phyloP scores from a whole-genome alignment of 2,113 vertebrate genomes.

The Varanus salvator region DNA sequence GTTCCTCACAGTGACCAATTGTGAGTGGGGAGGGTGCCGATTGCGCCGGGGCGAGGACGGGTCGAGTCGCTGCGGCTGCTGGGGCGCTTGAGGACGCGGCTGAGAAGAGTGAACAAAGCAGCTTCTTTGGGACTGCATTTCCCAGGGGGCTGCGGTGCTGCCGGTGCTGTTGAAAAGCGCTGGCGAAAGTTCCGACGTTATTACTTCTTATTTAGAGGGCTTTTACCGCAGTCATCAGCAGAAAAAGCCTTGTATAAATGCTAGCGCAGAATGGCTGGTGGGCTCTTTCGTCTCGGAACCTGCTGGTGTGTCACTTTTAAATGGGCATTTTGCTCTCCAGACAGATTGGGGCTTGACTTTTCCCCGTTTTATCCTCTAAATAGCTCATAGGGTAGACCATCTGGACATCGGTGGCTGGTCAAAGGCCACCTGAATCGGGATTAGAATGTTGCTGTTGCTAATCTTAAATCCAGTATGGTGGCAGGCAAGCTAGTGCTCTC shows the following conservation, averaged over 20 bases:
- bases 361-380: background rate
- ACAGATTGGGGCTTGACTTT: background rate
- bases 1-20: slow-evolving; percentile 40
- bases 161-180: background rate
- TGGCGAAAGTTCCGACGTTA: background rate
- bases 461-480: background rate
- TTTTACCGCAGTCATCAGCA: background rate
- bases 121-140: background rate
- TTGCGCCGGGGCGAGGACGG: background rate
- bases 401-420: background rate
- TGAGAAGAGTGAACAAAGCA: too few species aligned
- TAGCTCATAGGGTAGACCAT: background rate
- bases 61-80: background rate
- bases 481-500: background rate
- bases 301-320: background rate
- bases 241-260: background rate
- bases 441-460: background rate
- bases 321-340: background rate
- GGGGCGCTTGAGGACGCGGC: too few species aligned
- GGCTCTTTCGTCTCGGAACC: background rate
- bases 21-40: slow-evolving; percentile 26
- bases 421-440: background rate
- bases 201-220: too few species aligned
- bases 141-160: background rate
- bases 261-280: background rate